phyloP scores from a whole-genome alignment of 2,888 invertebrate genomes.

The Pyrocoelia pectoralis region DNA sequence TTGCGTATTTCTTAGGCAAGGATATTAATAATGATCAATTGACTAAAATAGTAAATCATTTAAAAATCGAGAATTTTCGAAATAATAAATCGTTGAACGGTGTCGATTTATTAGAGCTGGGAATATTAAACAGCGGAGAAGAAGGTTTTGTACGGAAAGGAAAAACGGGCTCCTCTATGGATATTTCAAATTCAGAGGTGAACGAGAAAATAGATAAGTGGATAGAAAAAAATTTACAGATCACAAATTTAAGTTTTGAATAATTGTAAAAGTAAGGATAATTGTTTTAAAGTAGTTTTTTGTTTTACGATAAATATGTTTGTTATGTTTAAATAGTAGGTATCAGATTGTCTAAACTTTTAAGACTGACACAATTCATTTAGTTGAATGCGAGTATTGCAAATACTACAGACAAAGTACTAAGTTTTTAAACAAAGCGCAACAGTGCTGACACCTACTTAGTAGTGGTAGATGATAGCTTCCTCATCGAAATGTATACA shows the following conservation, averaged over 20 bases:
- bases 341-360: no score
- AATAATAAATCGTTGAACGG: constrained; percentile 82
- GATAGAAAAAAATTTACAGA: constrained; percentile 70
- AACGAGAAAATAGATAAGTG: constrained; percentile 71
- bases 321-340: no score
- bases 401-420: no score
- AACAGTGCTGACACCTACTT: no score
- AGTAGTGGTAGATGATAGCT: no score
- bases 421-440: no score
- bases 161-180: constrained; percentile 73
- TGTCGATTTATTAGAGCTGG: constrained; percentile 69
- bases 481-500: no score
- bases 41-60: constrained; percentile 70
- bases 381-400: no score
- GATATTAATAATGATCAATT: constrained; percentile 67
- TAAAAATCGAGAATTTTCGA: constrained; percentile 83
- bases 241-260: constrained; percentile 66
- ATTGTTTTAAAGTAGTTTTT: no score
- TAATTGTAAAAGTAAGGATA: not conserved
- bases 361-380: no score
- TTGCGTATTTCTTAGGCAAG: constrained; percentile 71
- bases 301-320: no score
- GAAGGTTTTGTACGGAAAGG: constrained; percentile 75
- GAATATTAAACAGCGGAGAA: constrained; percentile 67
- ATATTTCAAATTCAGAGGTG: constrained; percentile 74